Evolutionary conservation across 2,888 invertebrate genomes (phyloP).

Genomic region (Heteromyza rotundicornis): DNA sequence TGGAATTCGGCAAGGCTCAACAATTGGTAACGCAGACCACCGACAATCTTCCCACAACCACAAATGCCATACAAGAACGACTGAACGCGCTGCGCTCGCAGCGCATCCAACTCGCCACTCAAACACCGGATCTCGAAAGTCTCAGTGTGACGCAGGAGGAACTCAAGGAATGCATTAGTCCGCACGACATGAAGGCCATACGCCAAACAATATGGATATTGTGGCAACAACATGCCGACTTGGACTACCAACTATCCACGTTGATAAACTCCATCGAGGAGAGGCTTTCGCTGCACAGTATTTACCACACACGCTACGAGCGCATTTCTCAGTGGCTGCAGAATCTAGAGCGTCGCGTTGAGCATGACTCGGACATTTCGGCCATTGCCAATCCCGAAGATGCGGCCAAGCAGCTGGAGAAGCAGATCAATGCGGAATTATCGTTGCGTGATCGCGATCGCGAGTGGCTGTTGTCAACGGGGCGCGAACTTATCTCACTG

Average conservation of each 20-base stretch:
- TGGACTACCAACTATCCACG: slow-evolving; percentile 78
- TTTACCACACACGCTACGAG: slow-evolving; percentile 72
- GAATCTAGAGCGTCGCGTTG: slow-evolving; percentile 72
- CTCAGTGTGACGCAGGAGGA: slow-evolving; percentile 79
- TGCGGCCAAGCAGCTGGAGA: slow-evolving; percentile 73
- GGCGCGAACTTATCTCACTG: slow-evolving; percentile 69
- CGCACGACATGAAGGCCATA: slow-evolving; percentile 80
- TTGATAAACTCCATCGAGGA: slow-evolving; percentile 77
- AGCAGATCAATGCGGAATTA: slow-evolving; percentile 78
- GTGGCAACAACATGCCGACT: slow-evolving; percentile 79
- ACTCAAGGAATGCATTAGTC: slow-evolving; percentile 83
- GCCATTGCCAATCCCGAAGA: slow-evolving; percentile 74
- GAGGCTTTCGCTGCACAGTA: slow-evolving; percentile 72
- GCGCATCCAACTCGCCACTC: slow-evolving; percentile 63
- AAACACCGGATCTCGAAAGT: slow-evolving; percentile 71
- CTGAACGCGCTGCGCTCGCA: slow-evolving; percentile 70
- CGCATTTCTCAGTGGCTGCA: slow-evolving; percentile 75
- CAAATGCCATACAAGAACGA: slow-evolving; percentile 70
- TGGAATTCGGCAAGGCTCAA: slow-evolving; percentile 71
- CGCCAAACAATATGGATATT: slow-evolving; percentile 80
- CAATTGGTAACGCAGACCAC: slow-evolving; percentile 68
- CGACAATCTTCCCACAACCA: slow-evolving; percentile 67
- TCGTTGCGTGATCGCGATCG: slow-evolving; percentile 77
- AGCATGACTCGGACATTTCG: slow-evolving; percentile 66
- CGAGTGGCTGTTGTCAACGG: slow-evolving; percentile 77